Percentiles rank a stretch among this genome's conserved stretches.
phyloP scores from a whole-genome alignment of 2,113 vertebrate species.

The Coptodon bakossiorum region DNA sequence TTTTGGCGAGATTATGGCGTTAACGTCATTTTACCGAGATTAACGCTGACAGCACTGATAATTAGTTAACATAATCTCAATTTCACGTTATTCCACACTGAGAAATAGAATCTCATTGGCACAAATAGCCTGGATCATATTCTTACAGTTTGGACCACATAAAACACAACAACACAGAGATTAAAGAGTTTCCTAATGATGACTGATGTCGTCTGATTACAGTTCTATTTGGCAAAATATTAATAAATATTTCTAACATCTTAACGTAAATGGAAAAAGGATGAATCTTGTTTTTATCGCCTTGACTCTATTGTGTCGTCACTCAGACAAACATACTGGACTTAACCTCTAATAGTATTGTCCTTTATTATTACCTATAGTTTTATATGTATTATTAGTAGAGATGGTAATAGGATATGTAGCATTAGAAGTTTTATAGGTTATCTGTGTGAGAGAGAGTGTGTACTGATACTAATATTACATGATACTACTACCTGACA shows the following conservation, averaged over 20 bases:
- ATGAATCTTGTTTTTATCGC: not conserved
- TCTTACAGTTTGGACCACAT: not conserved
- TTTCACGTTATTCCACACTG: not conserved
- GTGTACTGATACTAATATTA: not conserved
- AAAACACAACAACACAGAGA: not conserved
- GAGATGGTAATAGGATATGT: not conserved
- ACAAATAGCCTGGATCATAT: not conserved
- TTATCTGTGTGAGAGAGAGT: not conserved
- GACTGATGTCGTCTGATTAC: not conserved
- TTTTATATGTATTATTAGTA: not conserved
- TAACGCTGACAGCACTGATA: not conserved
- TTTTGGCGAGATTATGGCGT: not conserved
- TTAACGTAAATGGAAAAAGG: fast-evolving
- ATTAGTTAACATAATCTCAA: not conserved
- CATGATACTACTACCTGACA: not conserved
- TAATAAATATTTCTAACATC: not conserved
- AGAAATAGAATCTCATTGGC: not conserved
- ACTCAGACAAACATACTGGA: not conserved
- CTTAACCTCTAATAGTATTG: not conserved
- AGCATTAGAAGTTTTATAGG: not conserved
- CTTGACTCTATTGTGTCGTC: not conserved
- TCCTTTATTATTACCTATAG: not conserved
- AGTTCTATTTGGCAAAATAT: not conserved
- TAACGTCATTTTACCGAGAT: not conserved
- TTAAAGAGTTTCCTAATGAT: not conserved